Evolutionary conservation across 2,113 vertebrate genomes (phyloP).

Genomic region (Dermatemys mawii): DNA sequence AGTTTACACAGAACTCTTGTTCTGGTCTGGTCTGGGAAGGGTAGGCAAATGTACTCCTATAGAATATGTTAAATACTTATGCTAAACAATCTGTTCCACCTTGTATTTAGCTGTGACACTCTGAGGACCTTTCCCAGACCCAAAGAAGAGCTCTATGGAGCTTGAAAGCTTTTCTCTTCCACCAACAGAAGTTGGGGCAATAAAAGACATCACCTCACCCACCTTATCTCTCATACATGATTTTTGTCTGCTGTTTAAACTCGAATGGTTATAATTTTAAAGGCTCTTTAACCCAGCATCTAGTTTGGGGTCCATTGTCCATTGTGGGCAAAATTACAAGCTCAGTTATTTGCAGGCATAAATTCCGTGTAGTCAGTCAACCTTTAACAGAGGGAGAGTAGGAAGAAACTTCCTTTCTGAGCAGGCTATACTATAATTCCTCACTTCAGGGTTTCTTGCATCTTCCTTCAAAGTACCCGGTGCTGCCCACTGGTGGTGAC

Average conservation of each 20-base stretch:
- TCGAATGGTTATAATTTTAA: background rate
- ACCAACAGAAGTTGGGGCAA: background rate
- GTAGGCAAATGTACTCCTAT: background rate
- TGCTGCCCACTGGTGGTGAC: fast-evolving
- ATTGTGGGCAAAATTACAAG: fast-evolving
- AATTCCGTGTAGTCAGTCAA: background rate
- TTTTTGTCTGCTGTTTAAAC: background rate
- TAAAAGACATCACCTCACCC: background rate
- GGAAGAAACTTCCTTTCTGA: slow-evolving; percentile 10
- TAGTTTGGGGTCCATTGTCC: background rate
- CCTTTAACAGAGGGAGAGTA: background rate
- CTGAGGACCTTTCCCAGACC: background rate
- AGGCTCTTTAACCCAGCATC: background rate
- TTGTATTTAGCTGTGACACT: background rate
- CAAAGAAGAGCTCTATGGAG: background rate
- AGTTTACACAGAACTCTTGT: background rate
- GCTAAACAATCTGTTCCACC: background rate
- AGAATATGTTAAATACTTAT: background rate
- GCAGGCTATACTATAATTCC: background rate
- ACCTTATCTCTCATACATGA: background rate
- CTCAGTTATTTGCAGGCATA: background rate
- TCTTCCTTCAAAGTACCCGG: background rate
- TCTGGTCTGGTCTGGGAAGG: background rate
- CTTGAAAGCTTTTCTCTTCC: background rate
- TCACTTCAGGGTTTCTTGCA: fast-evolving